Conservation (phyloP, 2,888 invertebrate species). For the Tetragonisca angustula region DNA sequence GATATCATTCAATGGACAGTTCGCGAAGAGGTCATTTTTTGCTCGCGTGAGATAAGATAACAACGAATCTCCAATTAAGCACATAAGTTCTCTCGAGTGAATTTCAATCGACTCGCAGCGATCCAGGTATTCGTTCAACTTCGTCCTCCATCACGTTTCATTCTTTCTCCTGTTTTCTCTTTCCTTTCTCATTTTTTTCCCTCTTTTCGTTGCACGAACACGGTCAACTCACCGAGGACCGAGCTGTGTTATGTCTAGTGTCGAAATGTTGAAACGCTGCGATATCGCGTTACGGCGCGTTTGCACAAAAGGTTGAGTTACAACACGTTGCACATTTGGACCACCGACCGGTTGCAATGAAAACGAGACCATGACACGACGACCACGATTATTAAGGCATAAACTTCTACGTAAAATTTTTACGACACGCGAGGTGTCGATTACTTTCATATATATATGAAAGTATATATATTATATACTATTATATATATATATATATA, state of each 20-base stretch:
- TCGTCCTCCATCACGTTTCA: neutral
- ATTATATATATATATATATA: no score
- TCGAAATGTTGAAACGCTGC: constrained; percentile 44
- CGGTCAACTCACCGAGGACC: constrained; percentile 8
- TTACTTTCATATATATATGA: neutral
- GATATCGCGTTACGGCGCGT: constrained; percentile 54
- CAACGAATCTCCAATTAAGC: neutral
- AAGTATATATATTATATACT: no score
- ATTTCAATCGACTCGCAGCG: neutral
- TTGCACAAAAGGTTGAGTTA: constrained; percentile 54
- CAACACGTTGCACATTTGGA: constrained; percentile 67
- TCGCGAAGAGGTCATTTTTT: constrained; percentile 22
- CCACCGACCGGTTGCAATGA: constrained; percentile 37
- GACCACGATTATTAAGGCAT: neutral
- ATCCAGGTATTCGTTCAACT: neutral
- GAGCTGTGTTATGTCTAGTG: constrained; percentile 15
- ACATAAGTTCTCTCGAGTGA: neutral
- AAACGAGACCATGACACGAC: constrained; percentile 23
- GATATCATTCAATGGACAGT: constrained; percentile 39
- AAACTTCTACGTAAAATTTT: no score
- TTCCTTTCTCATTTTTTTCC: neutral
- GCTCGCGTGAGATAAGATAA: constrained; percentile 30
- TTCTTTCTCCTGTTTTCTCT: neutral
- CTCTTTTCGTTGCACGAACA: neutral
- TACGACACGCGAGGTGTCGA: neutral